Conservation (phyloP, 1,140 invertebrate species). For the Cecropterus lyciades region DNA sequence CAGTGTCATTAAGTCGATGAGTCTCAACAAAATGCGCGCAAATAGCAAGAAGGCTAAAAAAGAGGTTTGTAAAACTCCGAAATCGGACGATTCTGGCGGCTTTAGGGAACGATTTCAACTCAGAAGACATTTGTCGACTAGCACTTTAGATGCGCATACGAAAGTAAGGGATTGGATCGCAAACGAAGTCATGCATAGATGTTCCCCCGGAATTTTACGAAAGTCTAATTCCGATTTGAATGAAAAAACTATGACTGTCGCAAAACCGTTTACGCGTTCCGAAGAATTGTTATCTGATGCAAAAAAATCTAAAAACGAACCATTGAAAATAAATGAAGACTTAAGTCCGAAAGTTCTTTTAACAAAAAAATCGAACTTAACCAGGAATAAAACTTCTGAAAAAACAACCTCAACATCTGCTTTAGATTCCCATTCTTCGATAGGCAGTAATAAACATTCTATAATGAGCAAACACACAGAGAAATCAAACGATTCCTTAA, state of each 20-base stretch:
- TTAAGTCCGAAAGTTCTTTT: constrained; percentile 48
- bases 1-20: constrained; percentile 85
- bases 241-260: constrained; percentile 65
- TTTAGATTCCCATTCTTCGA: constrained; percentile 70
- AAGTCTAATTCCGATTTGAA: constrained; percentile 83
- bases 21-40: constrained; percentile 72
- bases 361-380: constrained; percentile 49
- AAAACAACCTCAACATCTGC: constrained; percentile 79
- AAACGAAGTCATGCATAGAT: constrained; percentile 89
- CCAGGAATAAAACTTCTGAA: constrained; percentile 68
- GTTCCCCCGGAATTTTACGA: constrained; percentile 87
- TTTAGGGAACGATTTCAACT: constrained; percentile 87
- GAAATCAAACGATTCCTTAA: constrained; percentile 77
- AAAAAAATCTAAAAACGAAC: constrained; percentile 61
- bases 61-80: constrained; percentile 87
- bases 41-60: constrained; percentile 75
- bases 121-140: constrained; percentile 89
- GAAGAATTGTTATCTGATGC: constrained; percentile 69
- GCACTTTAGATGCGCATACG: constrained; percentile 92
- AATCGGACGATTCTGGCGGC: constrained; percentile 84
- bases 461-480: constrained; percentile 52
- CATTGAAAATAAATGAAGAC: constrained; percentile 46
- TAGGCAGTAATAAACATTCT: constrained; percentile 68
- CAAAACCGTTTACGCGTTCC: constrained; percentile 67
- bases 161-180: constrained; percentile 94